These are phyloP conservation scores for Regulus satrapa DNA, from an alignment of 2,113 vertebrate genomes.

Conservation along the genomic window DNA sequence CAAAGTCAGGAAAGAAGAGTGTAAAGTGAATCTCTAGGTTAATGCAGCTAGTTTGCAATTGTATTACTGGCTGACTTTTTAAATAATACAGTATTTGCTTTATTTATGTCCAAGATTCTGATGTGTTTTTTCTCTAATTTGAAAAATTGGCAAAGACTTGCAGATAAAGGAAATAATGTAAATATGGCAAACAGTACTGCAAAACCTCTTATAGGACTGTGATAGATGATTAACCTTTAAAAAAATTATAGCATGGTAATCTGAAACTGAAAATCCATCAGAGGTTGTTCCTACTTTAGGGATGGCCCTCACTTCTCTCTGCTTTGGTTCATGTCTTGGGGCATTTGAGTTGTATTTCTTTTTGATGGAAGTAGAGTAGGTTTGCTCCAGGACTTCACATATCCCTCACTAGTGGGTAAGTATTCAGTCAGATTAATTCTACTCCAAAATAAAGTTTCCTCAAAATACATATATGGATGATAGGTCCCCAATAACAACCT, in stretches of 20 bases:
- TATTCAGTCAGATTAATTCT: not conserved
- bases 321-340: rapidly evolving
- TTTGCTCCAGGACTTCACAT: not conserved
- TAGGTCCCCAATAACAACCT: not conserved
- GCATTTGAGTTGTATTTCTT: not conserved
- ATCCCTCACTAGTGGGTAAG: not conserved
- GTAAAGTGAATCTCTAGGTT: not conserved
- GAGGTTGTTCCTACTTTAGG: not conserved
- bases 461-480: not conserved
- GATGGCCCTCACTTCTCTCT: not conserved
- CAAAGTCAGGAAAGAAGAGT: not conserved
- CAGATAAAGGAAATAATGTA: not conserved
- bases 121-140: not conserved
- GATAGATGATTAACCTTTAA: not conserved
- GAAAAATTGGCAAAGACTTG: not conserved
- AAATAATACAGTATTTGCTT: not conserved
- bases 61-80: not conserved
- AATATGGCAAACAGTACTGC: not conserved
- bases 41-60: not conserved
- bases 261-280: not conserved
- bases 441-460: not conserved
- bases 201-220: not conserved
- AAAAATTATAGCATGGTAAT: not conserved
- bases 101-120: not conserved
- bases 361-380: not conserved